Evolutionary conservation across 2,113 vertebrate genomes (phyloP).

Genomic region (Erinaceus europaeus): DNA sequence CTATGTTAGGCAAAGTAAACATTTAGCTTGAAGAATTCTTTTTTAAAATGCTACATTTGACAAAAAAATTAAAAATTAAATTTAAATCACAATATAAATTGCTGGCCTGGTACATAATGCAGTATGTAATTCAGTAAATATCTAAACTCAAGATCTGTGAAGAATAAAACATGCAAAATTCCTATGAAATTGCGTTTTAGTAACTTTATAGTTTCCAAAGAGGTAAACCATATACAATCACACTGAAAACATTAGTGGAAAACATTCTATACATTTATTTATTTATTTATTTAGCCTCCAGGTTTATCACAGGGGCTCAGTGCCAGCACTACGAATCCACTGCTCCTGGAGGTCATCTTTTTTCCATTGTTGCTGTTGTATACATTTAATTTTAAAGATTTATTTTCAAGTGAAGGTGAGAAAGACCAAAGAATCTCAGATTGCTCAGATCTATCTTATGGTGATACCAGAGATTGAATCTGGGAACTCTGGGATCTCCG

Average conservation of each 20-base stretch:
- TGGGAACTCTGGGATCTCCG: too few relatives aligned
- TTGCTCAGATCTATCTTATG: too few relatives aligned
- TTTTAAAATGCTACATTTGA: not conserved
- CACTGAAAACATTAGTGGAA: not conserved
- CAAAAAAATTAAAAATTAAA: not conserved
- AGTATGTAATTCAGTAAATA: not conserved
- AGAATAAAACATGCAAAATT: not conserved
- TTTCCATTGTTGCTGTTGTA: too few relatives aligned
- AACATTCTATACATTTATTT: too few relatives aligned
- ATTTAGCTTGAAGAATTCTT: slow-evolving; percentile 19
- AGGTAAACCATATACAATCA: not conserved
- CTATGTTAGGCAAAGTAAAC: slow-evolving; percentile 45
- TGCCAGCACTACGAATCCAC: too few relatives aligned
- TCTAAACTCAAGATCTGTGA: not conserved
- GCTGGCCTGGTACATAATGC: not conserved
- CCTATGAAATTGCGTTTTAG: slow-evolving; percentile 33
- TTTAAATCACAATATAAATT: not conserved
- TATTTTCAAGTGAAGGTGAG: too few relatives aligned
- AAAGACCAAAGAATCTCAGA: too few relatives aligned
- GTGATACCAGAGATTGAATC: too few relatives aligned
- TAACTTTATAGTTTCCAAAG: slow-evolving; percentile 1
- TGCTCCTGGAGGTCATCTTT: too few relatives aligned
- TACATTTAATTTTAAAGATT: too few relatives aligned
- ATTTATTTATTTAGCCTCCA: too few relatives aligned
- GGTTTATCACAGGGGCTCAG: too few relatives aligned